Evolutionary conservation across 1,140 invertebrate genomes (phyloP).

Genomic region (Zaprionus tsacasi): DNA sequence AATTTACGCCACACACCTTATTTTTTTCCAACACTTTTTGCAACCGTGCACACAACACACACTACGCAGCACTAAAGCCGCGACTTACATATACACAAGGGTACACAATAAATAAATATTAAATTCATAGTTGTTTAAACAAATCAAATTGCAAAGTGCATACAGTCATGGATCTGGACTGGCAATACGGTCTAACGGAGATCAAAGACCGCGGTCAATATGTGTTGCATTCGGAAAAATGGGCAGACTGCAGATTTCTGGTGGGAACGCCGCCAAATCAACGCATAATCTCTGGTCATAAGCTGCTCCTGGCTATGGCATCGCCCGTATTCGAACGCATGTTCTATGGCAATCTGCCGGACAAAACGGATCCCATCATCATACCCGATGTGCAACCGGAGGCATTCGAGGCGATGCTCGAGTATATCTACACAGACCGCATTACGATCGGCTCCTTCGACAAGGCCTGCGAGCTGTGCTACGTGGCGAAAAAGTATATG

Average conservation of each 20-base stretch:
- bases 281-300: constrained; percentile 90
- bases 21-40: background rate
- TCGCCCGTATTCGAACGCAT: constrained; percentile 93
- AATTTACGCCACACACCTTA: background rate
- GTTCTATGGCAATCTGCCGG: constrained; percentile 90
- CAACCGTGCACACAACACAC: background rate
- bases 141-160: background rate
- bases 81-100: constrained; percentile 33
- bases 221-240: constrained; percentile 90
- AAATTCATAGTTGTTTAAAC: background rate
- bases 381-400: constrained; percentile 94
- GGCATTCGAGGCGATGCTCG: constrained; percentile 91
- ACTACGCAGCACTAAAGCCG: background rate
- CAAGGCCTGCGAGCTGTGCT: constrained; percentile 93
- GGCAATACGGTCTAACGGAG: constrained; percentile 89
- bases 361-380: constrained; percentile 89
- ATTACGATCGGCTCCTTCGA: constrained; percentile 92
- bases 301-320: constrained; percentile 92
- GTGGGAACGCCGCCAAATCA: constrained; percentile 92
- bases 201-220: constrained; percentile 89
- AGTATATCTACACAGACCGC: constrained; percentile 93
- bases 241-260: constrained; percentile 92
- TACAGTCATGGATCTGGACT: constrained; percentile 85
- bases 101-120: constrained; percentile 48
- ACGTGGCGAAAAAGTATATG: constrained; percentile 95